Conservation (phyloP, 1,140 invertebrate species). For the Cepaea nemoralis region DNA sequence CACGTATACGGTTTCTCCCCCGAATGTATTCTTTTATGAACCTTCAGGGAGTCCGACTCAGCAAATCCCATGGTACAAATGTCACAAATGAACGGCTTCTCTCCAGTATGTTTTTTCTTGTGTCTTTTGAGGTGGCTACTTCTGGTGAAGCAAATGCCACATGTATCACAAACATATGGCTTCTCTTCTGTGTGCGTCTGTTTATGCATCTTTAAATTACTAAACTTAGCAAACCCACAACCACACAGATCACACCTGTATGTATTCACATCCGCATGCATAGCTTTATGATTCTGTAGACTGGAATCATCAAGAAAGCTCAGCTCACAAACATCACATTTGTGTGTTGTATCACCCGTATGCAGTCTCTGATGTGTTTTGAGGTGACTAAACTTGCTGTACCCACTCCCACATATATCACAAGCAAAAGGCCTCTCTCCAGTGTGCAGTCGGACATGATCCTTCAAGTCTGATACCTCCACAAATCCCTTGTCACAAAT, state of each 20-base stretch:
- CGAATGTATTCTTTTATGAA: slow-evolving; percentile 93
- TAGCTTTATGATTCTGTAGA: slow-evolving; percentile 43
- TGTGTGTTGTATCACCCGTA: neutral
- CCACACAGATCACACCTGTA: too few species aligned
- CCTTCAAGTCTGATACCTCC: too few species aligned
- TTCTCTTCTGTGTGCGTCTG: too few species aligned
- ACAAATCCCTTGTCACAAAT: too few species aligned
- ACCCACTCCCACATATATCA: too few species aligned
- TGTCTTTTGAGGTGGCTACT: slow-evolving; percentile 42
- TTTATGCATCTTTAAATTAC: slow-evolving; percentile 49
- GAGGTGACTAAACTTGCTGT: neutral
- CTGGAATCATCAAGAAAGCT: too few species aligned
- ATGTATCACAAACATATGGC: too few species aligned
- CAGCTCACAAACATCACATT: neutral
- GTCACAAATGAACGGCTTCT: slow-evolving; percentile 78
- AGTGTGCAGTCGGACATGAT: too few species aligned
- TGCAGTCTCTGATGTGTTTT: neutral
- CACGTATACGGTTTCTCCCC: slow-evolving; percentile 98
- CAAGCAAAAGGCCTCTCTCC: too few species aligned
- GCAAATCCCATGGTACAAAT: slow-evolving; percentile 95
- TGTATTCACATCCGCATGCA: slow-evolving; percentile 34
- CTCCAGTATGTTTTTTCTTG: slow-evolving; percentile 49
- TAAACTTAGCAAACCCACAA: slow-evolving; percentile 16
- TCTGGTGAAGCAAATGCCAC: slow-evolving; percentile 35
- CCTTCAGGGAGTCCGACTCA: slow-evolving; percentile 91